Evolutionary conservation across 1,140 invertebrate species (phyloP), one percentile per base, ranked within the genome.

Genomic region (Polypedilum pembai): DNA sequence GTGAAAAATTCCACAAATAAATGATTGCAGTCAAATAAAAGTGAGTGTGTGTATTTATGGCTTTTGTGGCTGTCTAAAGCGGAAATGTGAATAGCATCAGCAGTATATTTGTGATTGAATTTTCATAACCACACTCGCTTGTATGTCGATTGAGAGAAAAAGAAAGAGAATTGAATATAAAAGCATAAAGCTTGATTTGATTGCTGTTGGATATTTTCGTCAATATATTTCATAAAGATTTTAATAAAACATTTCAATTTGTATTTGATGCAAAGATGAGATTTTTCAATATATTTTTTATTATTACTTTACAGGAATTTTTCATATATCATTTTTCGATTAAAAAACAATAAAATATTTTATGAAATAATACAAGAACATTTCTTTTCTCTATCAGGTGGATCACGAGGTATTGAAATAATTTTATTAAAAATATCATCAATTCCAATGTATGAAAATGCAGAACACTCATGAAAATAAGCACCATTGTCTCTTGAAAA

Each of bases 51-150:
- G n/a, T 56, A 12, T 56, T 56, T 56, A 56, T 56, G 45, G 45
- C 45, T 56, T 56, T 56, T 56, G 45, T 56, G 45, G 45, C 15
- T 56, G 45, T n/a, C 10, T 56, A n/a, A 56, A 56, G 45, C 45
- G 45, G 45, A 56, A 56, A 56, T 56, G n/a, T 56, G 24, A 33
- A 33, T 33, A 33, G 24, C 24, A n/a, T n/a, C n/a, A 33, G 24
- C 24, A 33, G 24, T 33, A 33, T 33, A 33, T 33, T 33, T 33
- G 24, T 33, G 24, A 33, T 33, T 33, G 24, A 33, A 33, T 33
- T 33, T 33, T 33, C 24, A 33, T 33, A 33, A 33, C 24, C 24
- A 33, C 24, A 33, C 24, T 33, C 24, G 24, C 24, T 33, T 5
- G 24, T 33, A 33, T 33, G 24, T 33, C 24, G 24, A 33, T 33